A percentile compares a stretch with the other conserved stretches of the same genome.
Conservation (phyloP, 1,140 invertebrate species). For the Brachionus angularis region DNA sequence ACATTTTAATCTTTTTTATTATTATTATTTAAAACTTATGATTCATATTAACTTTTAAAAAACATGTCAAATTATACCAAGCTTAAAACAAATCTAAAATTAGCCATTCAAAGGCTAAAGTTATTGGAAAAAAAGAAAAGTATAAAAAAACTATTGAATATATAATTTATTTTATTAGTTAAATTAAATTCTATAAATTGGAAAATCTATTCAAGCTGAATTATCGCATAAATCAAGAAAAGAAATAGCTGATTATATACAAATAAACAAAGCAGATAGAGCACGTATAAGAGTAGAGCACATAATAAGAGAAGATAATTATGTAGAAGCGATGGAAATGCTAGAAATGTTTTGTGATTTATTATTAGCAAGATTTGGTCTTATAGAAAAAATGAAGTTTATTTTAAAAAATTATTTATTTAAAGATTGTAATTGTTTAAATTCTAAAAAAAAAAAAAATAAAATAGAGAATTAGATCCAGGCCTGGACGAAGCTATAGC, state of each 20-base stretch:
- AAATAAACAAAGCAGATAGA: slow-evolving; percentile 72
- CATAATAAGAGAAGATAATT: slow-evolving; percentile 96
- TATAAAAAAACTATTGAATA: not conserved
- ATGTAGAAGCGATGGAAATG: slow-evolving; percentile 97
- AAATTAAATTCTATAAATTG: not conserved
- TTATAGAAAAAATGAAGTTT: slow-evolving; percentile 96
- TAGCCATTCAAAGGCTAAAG: slow-evolving; percentile 87
- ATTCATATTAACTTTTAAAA: not conserved
- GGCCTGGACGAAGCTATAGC: slow-evolving; percentile 91
- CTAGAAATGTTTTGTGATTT: slow-evolving; percentile 99
- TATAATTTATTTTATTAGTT: not conserved
- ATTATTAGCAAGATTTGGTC: slow-evolving; percentile 88
- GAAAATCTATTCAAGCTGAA: slow-evolving; percentile 63
- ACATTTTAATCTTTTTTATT: not conserved
- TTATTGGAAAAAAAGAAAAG: slow-evolving; percentile 94
- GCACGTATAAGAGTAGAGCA: slow-evolving; percentile 96
- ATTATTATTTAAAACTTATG: not conserved
- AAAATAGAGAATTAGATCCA: slow-evolving; percentile 79
- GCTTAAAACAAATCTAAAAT: slow-evolving; percentile 87
- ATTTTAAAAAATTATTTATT: slow-evolving; percentile 55
- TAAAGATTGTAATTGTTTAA: not conserved
- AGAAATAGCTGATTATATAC: slow-evolving; percentile 94
- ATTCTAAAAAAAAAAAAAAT: slow-evolving; percentile 4
- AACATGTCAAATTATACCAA: slow-evolving; percentile 77
- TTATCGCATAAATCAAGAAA: slow-evolving; percentile 86